A percentile compares a stretch with the other conserved stretches of the same genome.
Conservation (phyloP, 2,888 invertebrate genomes). For the Coecobrya sp. region DNA sequence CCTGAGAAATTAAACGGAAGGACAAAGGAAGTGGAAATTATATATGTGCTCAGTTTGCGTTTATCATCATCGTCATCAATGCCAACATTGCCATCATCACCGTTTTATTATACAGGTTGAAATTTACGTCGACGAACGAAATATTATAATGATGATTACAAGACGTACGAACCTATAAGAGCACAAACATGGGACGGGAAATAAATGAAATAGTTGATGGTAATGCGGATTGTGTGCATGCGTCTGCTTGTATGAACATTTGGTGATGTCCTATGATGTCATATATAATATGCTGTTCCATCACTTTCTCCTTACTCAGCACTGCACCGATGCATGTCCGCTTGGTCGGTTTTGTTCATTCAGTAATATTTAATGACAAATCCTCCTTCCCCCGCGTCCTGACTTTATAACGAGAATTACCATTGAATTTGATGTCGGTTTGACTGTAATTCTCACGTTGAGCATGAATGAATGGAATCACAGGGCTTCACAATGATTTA, state of each 20-base stretch:
- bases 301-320: background rate
- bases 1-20: slow-evolving; percentile 63
- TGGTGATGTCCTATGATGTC: background rate
- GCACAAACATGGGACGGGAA: background rate
- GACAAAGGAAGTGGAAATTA: slow-evolving; percentile 54
- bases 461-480: slow-evolving; percentile 57
- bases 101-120: background rate
- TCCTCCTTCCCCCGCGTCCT: slow-evolving; percentile 13
- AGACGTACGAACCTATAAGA: background rate
- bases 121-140: slow-evolving; percentile 2
- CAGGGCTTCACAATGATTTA: slow-evolving; percentile 51
- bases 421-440: slow-evolving; percentile 54
- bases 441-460: slow-evolving; percentile 14
- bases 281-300: background rate
- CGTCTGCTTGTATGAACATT: background rate
- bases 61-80: background rate
- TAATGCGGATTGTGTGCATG: background rate
- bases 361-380: slow-evolving; percentile 68
- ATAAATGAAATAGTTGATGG: background rate
- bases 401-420: slow-evolving; percentile 62
- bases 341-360: slow-evolving; percentile 63
- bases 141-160: slow-evolving; percentile 34
- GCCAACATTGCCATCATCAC: background rate
- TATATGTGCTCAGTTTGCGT: slow-evolving; percentile 10
- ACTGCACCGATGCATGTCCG: slow-evolving; percentile 1